A percentile compares a stretch with the other conserved stretches of the same genome.
Conservation (phyloP, 2,797 vertebrate species). For the Sciaenops ocellatus region DNA sequence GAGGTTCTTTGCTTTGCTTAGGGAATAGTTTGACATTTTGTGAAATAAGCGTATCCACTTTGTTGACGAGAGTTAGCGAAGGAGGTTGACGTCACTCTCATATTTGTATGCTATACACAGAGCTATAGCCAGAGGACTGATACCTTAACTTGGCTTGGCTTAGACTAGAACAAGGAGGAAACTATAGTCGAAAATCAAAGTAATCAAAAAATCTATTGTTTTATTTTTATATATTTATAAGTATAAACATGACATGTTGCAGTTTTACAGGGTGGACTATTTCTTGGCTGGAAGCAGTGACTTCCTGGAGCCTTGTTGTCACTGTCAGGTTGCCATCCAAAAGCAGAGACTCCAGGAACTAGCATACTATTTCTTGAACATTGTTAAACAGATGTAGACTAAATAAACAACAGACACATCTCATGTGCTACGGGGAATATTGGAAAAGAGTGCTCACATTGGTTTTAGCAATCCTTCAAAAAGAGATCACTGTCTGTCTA, state of each 20-base stretch:
- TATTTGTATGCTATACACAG: background rate
- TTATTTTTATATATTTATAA: background rate
- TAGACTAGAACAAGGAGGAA: background rate
- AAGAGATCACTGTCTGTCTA: background rate
- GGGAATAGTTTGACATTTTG: background rate
- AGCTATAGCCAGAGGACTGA: background rate
- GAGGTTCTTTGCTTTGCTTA: background rate
- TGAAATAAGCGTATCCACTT: background rate
- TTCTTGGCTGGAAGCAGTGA: background rate
- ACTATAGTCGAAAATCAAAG: background rate
- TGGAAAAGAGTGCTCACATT: background rate
- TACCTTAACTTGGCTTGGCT: background rate
- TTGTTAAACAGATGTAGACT: background rate
- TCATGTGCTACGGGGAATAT: background rate
- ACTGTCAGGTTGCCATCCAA: background rate
- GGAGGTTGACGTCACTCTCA: background rate
- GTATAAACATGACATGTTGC: background rate
- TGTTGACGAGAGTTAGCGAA: background rate
- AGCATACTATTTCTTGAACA: background rate
- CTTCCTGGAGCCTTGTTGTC: background rate
- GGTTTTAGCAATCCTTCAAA: background rate
- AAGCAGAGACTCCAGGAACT: background rate
- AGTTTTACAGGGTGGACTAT: background rate
- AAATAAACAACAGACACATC: background rate
- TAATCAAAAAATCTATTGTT: background rate